A percentile compares a stretch with the other conserved stretches of the same genome.
These are phyloP conservation scores for Leucophenga montana DNA, from an alignment of 2,888 invertebrate species.

Conservation along the genomic window DNA sequence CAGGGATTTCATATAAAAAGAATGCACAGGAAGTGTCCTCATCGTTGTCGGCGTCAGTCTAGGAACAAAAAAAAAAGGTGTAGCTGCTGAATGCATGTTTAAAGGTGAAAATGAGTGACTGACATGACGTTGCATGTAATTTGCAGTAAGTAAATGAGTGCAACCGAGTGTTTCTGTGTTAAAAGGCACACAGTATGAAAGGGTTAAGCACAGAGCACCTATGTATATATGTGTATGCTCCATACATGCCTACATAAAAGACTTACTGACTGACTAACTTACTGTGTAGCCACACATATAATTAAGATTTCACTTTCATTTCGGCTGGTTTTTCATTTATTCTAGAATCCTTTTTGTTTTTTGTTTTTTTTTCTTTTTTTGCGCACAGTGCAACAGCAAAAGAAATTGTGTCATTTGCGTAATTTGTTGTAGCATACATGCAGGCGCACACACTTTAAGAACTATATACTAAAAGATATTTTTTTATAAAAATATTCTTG, in stretches of 20 bases:
- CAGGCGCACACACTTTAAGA: slow-evolving; percentile 18
- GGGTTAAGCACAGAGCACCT: background rate
- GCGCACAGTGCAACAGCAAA: too few relatives aligned
- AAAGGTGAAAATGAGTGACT: slow-evolving; percentile 63
- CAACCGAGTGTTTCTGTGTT: slow-evolving; percentile 22
- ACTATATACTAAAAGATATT: background rate
- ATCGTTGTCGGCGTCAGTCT: slow-evolving; percentile 19
- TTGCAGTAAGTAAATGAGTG: slow-evolving; percentile 40
- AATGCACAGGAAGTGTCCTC: slow-evolving; percentile 2
- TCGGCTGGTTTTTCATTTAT: slow-evolving; percentile 18
- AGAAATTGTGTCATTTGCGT: slow-evolving; percentile 57
- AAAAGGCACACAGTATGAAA: slow-evolving; percentile 30
- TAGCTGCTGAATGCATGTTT: slow-evolving; percentile 52
- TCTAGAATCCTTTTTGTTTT: slow-evolving; percentile 17
- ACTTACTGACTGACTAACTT: too few relatives aligned
- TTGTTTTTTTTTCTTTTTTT: slow-evolving; percentile 16
- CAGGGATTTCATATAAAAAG: slow-evolving; percentile 19
- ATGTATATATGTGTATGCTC: background rate
- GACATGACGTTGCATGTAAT: slow-evolving; percentile 67
- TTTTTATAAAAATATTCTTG: background rate
- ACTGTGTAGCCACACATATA: slow-evolving; percentile 48
- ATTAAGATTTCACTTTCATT: slow-evolving; percentile 68
- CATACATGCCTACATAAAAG: background rate
- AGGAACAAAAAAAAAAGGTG: background rate
- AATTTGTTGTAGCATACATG: slow-evolving; percentile 36